Evolutionary conservation across 2,888 invertebrate species (phyloP), one percentile per base, ranked within the genome.

Genomic region (Brachyopa scutellaris): DNA sequence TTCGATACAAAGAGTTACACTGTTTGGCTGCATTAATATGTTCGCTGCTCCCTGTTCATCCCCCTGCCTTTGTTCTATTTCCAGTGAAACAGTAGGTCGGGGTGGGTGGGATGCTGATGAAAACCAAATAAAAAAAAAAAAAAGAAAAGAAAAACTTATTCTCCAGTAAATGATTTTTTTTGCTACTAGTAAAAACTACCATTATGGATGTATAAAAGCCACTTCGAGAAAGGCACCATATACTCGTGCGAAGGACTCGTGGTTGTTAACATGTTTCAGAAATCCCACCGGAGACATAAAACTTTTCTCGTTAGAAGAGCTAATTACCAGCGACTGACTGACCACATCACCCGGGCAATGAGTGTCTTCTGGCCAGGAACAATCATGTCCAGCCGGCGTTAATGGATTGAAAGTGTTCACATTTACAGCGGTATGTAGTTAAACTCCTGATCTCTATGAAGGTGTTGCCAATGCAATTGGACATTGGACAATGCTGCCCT

Each of bases 221-320:
- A 69, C 70, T 70, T 70, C 45, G 74, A 31, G 23, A 67, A n/a
- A n/a, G n/a, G n/a, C n/a, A n/a, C n/a, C n/a, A n/a, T n/a, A n/a
- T n/a, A n/a, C n/a, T n/a, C n/a, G n/a, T n/a, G n/a, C n/a, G n/a
- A n/a, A n/a, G 13, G 21, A 26, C 29, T 49, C 23, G 61, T 59
- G 59, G 59, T 47, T 82, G 55, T 53, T 53, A 70, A 45, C 59
- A 77, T 70, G 77, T 53, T 77, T 47, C 66, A 51, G 33, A 61
- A 66, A 59, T 72, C 82, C 77, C 82, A 66, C 21, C 13, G 70
- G 82, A 72, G 82, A 66, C 77, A 82, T 82, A 72, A 82, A 82
- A 82, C 66, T 82, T 82, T 82, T 82, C 82, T 82, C 82, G 77
- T 82, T 82, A 82, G 70, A 77, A 64, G 61, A 72, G 82, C 77